Evolutionary conservation across 2,113 vertebrate species (phyloP).

Genomic region (Cranoglanis bouderius): DNA sequence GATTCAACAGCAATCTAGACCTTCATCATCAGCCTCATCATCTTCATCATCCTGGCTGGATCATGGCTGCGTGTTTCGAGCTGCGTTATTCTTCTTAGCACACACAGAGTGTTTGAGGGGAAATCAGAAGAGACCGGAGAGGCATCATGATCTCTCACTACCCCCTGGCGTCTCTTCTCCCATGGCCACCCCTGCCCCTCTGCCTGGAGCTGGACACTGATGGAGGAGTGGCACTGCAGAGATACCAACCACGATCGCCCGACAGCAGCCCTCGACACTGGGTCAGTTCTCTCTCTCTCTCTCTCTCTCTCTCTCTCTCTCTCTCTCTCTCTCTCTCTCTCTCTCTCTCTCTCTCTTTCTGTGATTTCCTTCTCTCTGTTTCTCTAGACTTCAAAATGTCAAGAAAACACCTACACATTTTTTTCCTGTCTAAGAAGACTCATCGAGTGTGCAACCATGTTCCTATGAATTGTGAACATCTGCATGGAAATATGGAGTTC

Average conservation of each 20-base stretch:
- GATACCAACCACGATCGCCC: conserved; percentile 73
- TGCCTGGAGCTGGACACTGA: conserved; percentile 68
- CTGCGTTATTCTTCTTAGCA: conserved; percentile 15
- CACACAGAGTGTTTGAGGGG: conserved; percentile 60
- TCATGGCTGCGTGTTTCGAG: not conserved
- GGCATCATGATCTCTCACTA: conserved; percentile 73
- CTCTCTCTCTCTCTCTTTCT: too few species aligned
- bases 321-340: not conserved
- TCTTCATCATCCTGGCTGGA: not conserved
- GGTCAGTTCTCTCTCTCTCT: conserved; percentile 67
- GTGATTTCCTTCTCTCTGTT: not conserved
- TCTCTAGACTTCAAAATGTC: not conserved
- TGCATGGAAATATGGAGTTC: not conserved
- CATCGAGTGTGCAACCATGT: not conserved
- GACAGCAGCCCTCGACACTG: conserved; percentile 71
- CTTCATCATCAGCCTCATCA: not conserved
- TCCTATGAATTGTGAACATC: not conserved
- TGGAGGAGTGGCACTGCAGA: conserved; percentile 73
- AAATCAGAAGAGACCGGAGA: conserved; percentile 35
- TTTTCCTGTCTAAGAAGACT: not conserved
- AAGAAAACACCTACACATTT: not conserved
- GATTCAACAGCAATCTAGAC: not conserved
- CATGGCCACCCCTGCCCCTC: conserved; percentile 64
- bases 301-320: not conserved
- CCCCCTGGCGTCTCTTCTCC: conserved; percentile 70